Percentiles rank a stretch among this genome's conserved stretches.
Conservation (phyloP, 1,140 invertebrate species). For the Rhynchophorus ferrugineus region DNA sequence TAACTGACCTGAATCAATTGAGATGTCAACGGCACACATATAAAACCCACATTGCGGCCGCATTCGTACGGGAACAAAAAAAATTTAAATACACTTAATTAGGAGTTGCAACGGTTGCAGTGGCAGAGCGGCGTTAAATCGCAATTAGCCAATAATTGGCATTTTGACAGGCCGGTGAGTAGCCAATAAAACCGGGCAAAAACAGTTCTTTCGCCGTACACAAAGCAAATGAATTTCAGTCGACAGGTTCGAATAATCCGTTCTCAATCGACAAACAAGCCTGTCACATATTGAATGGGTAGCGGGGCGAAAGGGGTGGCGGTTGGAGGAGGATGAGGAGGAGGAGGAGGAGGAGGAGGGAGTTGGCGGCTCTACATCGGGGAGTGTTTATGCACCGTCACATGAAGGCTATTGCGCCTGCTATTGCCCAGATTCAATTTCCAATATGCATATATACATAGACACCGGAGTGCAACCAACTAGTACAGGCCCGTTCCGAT, state of each 20-base stretch:
- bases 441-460: constrained; percentile 35
- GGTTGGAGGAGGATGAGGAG: constrained; percentile 7
- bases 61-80: constrained; percentile 13
- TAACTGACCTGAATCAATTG: no score
- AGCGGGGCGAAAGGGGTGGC: constrained; percentile 11
- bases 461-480: constrained; percentile 15
- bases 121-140: constrained; percentile 23
- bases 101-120: constrained; percentile 9
- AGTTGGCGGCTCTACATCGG: constrained; percentile 1
- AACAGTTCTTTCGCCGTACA: constrained; percentile 26
- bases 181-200: constrained; percentile 27
- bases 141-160: constrained; percentile 29
- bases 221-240: constrained; percentile 30
- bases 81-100: constrained; percentile 21
- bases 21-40: no score
- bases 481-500: neutral
- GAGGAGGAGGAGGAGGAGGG: constrained; percentile 9
- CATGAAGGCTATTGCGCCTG: constrained; percentile 32
- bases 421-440: constrained; percentile 38
- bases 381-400: constrained; percentile 35
- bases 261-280: constrained; percentile 35
- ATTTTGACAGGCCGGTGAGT: constrained; percentile 28
- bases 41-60: constrained; percentile 7
- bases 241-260: constrained; percentile 39
- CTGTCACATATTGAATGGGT: constrained; percentile 35